These are phyloP conservation scores for Brachyrhaphis roseni DNA, from an alignment of 2,797 vertebrate species.

Conservation along the genomic window DNA sequence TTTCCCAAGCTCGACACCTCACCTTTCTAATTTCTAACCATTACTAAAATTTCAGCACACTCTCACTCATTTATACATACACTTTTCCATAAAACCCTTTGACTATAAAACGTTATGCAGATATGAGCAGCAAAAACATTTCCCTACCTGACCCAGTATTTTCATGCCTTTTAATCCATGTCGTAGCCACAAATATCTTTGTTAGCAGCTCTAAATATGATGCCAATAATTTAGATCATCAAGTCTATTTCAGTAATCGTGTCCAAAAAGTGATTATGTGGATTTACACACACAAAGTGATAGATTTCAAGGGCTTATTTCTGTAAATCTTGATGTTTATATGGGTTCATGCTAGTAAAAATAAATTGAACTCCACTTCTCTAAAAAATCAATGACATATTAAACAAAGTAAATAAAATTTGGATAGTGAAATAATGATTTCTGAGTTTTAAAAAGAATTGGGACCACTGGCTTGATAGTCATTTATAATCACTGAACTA, in stretches of 20 bases:
- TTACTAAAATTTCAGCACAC: constrained; percentile 59
- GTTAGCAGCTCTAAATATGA: not conserved
- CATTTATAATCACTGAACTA: not conserved
- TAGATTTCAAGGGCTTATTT: not conserved
- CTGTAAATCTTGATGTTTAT: not conserved
- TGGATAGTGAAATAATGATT: not conserved
- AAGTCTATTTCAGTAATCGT: not conserved
- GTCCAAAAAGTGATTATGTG: not conserved
- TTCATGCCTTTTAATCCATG: not conserved
- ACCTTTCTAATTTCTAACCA: constrained; percentile 36
- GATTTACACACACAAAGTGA: not conserved
- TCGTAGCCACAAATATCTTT: not conserved
- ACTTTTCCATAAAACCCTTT: constrained; percentile 55
- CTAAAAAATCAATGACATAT: not conserved
- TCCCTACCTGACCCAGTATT: not conserved
- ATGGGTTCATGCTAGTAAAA: not conserved
- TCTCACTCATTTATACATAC: constrained; percentile 79
- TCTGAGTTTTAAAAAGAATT: not conserved
- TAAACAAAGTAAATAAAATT: not conserved
- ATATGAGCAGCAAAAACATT: constrained; percentile 36
- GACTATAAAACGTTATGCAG: constrained; percentile 41
- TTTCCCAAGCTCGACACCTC: constrained; percentile 20
- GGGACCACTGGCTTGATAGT: not conserved
- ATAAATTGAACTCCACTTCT: not conserved
- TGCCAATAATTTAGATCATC: not conserved